phyloP scores from a whole-genome alignment of 2,888 invertebrate species.

The Dasypolia templi region DNA sequence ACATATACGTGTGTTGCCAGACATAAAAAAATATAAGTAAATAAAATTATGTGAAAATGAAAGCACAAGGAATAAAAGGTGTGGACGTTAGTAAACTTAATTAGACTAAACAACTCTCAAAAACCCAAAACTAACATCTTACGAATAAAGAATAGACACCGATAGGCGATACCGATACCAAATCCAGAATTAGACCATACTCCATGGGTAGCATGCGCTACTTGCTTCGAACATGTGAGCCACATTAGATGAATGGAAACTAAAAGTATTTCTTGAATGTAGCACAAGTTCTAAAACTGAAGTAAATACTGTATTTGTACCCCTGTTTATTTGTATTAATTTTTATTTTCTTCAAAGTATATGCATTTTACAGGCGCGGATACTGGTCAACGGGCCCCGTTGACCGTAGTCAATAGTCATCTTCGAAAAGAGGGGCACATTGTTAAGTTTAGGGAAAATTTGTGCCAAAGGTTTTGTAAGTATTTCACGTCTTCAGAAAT shows the following conservation, averaged over 20 bases:
- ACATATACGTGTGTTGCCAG: constrained; percentile 73
- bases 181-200: not conserved
- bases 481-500: too few species aligned
- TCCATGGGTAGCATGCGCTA: not conserved
- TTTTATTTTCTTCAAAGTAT: not conserved
- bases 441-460: too few species aligned
- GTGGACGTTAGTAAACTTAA: not conserved
- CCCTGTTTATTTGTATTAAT: not conserved
- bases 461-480: too few species aligned
- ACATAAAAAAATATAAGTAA: constrained; percentile 48
- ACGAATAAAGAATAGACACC: not conserved
- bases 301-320: not conserved
- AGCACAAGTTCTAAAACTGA: not conserved
- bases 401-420: too few species aligned
- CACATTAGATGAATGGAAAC: not conserved
- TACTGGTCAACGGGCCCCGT: too few species aligned
- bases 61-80: constrained; percentile 29
- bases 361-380: too few species aligned
- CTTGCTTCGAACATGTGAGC: not conserved
- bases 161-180: not conserved
- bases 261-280: not conserved
- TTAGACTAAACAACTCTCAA: not conserved
- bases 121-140: not conserved
- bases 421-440: too few species aligned
- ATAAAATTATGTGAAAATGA: constrained; percentile 38